Conservation (phyloP, 2,888 invertebrate genomes). For the Tortrix viridana region DNA sequence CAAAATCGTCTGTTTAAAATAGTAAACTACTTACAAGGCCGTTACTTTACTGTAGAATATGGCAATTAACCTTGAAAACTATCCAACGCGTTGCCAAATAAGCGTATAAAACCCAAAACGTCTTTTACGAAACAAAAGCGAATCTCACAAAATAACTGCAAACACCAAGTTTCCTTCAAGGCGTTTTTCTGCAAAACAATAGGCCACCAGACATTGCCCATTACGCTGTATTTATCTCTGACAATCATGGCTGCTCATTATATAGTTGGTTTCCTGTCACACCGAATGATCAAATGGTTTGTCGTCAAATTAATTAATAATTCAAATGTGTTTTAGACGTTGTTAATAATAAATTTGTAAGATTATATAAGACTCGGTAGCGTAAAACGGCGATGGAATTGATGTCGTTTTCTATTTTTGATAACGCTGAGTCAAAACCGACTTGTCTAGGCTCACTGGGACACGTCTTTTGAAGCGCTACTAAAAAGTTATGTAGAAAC, state of each 20-base stretch:
- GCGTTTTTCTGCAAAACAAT: conserved; percentile 27
- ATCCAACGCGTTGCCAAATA: background rate
- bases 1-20: background rate
- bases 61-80: background rate
- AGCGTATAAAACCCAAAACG: background rate
- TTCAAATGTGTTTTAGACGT: too few species aligned
- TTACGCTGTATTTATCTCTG: conserved; percentile 30
- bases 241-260: conserved; percentile 34
- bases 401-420: too few species aligned
- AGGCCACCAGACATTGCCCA: conserved; percentile 20
- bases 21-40: too few species aligned
- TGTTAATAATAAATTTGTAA: too few species aligned
- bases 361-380: too few species aligned
- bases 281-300: conserved; percentile 18
- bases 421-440: too few species aligned
- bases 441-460: too few species aligned
- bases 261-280: conserved; percentile 6
- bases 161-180: background rate
- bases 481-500: too few species aligned
- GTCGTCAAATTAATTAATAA: background rate
- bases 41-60: background rate
- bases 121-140: conserved; percentile 14
- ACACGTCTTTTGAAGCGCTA: too few species aligned
- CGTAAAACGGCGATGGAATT: too few species aligned
- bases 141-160: conserved; percentile 16